Percentiles rank a stretch among this genome's conserved stretches.
Conservation (phyloP, 2,888 invertebrate species). For the Pyrrhosoma nymphula region DNA sequence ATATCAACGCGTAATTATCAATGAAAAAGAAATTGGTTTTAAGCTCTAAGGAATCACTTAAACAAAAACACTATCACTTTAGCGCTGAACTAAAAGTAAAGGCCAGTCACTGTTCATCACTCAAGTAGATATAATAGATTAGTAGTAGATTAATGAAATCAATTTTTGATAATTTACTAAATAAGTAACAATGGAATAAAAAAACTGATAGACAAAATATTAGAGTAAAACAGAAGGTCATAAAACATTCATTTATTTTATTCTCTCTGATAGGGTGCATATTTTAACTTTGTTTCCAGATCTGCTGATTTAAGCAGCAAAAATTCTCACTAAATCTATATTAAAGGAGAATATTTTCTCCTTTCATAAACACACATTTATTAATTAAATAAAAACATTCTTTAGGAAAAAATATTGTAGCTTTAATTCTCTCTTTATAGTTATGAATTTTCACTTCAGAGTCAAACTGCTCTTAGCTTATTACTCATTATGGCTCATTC, state of each 20-base stretch:
- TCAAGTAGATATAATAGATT: neutral
- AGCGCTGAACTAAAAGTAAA: neutral
- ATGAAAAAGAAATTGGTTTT: neutral
- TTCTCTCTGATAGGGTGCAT: neutral
- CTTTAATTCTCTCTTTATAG: neutral
- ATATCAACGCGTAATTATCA: neutral
- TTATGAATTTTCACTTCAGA: conserved; percentile 9
- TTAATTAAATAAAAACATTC: neutral
- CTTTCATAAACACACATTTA: neutral
- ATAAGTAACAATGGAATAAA: neutral
- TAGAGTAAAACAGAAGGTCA: neutral
- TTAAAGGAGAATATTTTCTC: neutral
- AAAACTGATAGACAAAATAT: neutral
- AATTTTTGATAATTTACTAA: neutral
- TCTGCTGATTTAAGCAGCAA: neutral
- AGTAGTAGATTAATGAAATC: neutral
- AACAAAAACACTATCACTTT: neutral
- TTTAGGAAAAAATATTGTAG: conserved; percentile 44
- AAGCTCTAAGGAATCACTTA: neutral
- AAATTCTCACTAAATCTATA: neutral
- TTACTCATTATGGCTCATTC: neutral
- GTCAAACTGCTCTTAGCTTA: neutral
- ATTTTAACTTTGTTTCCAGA: neutral
- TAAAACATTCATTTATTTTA: neutral
- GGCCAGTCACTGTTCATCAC: neutral